Base-by-base conservation (phyloP, 2,888 invertebrate species). In the Archips xylosteana region DNA sequence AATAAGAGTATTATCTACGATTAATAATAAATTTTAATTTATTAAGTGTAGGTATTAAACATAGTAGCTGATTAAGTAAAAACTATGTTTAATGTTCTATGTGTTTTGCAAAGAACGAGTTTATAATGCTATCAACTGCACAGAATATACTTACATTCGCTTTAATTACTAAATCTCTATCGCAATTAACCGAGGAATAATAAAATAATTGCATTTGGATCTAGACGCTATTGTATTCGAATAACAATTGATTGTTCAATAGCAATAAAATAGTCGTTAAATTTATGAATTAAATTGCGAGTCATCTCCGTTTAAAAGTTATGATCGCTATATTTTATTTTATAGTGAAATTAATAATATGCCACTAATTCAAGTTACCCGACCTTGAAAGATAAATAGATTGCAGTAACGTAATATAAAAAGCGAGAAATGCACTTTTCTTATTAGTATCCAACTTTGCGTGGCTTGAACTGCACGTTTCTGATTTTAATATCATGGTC, bases 161-260 rank as follows among this genome's bases (percentile, higher is more conserved):
- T 70, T 63, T 57, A 57, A 45, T 63, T 57, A 39, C 23, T 32
- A n/a, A 57, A 57, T 32, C 57, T 32, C 32, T 32, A 57, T 57
- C 57, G 59, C 47, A 63, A 62, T 39, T 61, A 66, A 34, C 42
- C 34, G 42, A 42, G 34, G 36, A 39, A 71, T 71, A 59, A 64
- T 59, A 59, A 70, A 57, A 34, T 62, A 51, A 60, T 51, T 66
- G 36, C 79, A 69, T 83, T 82, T 70, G 84, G 83, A 61, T 64
- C 71, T 70, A 78, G 79, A 78, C 64, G 71, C 80, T 76, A 87
- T 88, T 87, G 85, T 87, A 82, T 84, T 83, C 79, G 79, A 82
- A 82, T 81, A 79, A 65, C 60, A 45, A 73, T 69, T 77, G 74
- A 79, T 81, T 81, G 77, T 79, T 76, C 76, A 79, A 75, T 71